Base-by-base conservation (phyloP, 1,140 invertebrate genomes). In the Oncopodura yosiiana region DNA sequence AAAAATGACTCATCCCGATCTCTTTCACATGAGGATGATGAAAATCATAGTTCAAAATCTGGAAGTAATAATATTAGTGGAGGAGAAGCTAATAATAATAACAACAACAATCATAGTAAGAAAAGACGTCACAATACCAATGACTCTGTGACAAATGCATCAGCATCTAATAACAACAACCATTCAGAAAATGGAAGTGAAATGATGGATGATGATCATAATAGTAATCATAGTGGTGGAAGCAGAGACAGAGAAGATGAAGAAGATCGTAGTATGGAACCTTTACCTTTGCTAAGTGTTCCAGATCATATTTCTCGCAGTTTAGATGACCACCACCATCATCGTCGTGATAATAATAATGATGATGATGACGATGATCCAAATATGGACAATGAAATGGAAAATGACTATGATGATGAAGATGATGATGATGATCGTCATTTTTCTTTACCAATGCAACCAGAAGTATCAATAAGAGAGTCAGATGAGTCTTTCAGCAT, bases 381-480 rank as follows among this genome's bases (percentile, higher is more conserved):
- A n/a, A 32, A 56, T 19, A 42, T 34, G 27, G 49, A 32, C n/a
- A 49, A 51, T 37, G 54, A 60, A 14, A 39, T 51, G 19, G 51
- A 56, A 18, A 39, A 56, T 18, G 32, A 50, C 1, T 49, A 56
- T 8, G 29, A 2, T 24, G 57, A 58, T 23, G 41, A 61, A 44
- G 53, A 54, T 18, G 57, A 59, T 14, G 56, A 61, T 11, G 61
- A 63, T 12, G 56, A 56, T 21, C 39, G 60, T 16, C 39, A 46
- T 16, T 52, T 53, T 27, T 58, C 53, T 19, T 49, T 56, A 38
- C 29, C 36, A 34, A 55, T 63, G 26, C 52, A 56, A 44, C 61
- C 61, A 1, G 61, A 63, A 51, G 61, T 63, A 11, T 60, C 57
- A 3, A 19, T 63, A 12, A 36, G 50, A 36, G 61, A 57, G 30